Evolutionary conservation across 2,797 vertebrate genomes (phyloP), one percentile per base, ranked within the genome.

Genomic region (Pampus argenteus): DNA sequence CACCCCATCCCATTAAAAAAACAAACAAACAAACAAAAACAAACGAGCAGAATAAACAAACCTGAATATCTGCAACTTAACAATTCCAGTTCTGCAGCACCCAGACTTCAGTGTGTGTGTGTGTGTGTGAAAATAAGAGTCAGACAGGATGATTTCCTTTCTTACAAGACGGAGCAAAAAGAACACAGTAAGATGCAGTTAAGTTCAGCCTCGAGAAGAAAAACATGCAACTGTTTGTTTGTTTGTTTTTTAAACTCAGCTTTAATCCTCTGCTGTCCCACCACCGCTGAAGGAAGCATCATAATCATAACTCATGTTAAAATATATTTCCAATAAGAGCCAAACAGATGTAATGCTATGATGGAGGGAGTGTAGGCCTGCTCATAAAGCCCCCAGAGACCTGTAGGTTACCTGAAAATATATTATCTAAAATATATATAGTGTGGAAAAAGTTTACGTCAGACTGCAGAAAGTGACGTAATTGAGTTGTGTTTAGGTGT

Each of bases 61-160:
- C 23, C n/a, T 9, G 23, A 29, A 58, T 48, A 8, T 57, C 2
- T 59, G 42, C 48, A 74, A 7, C 14, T 56, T 34, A 50, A 55
- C 29, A 4, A 40, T 13, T 54, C 62, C 50, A 49, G 40, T 76
- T 71, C 4, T 60, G 69, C 61, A 73, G 55, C 51, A 51, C n/a
- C n/a, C n/a, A n/a, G n/a, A n/a, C n/a, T n/a, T n/a, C n/a, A n/a
- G n/a, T n/a, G n/a, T n/a, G n/a, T n/a, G n/a, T n/a, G n/a, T n/a
- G n/a, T n/a, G n/a, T n/a, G n/a, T n/a, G n/a, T 52, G 60, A 76
- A 87, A 78, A 90, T 51, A 85, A 82, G 88, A 68, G 28, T 1
- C 55, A 56, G 34, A 81, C 42, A 36, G 5, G 44, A 61, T 38
- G 17, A 1, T 18, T 28, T 0, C 1, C 13, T 20, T 5, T 15